Evolutionary conservation across 2,113 vertebrate genomes (phyloP).

Genomic region (Passer montanus): DNA sequence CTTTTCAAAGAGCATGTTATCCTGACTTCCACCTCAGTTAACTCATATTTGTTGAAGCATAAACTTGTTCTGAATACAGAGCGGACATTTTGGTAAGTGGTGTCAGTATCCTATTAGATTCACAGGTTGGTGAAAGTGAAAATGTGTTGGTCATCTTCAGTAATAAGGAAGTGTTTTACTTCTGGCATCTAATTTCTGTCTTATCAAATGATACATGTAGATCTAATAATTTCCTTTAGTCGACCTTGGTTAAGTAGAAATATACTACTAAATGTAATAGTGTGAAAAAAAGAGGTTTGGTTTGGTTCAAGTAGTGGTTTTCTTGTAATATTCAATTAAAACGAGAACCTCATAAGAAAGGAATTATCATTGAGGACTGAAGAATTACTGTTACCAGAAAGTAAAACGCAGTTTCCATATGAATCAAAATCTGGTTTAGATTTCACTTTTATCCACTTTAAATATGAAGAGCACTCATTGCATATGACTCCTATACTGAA

Average conservation of each 20-base stretch:
- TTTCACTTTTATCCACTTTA: not conserved
- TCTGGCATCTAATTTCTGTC: slow-evolving; percentile 24
- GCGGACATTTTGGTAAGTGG: not conserved
- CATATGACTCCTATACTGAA: not conserved
- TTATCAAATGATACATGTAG: slow-evolving; percentile 30
- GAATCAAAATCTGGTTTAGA: not conserved
- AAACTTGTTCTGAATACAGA: not conserved
- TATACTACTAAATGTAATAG: not conserved
- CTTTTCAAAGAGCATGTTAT: not conserved
- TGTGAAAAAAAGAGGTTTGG: not conserved
- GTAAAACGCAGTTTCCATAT: not conserved
- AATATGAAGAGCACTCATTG: not conserved
- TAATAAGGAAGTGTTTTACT: slow-evolving; percentile 28
- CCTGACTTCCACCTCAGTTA: not conserved
- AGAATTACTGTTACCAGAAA: not conserved
- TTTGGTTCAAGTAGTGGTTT: not conserved
- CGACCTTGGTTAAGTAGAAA: not conserved
- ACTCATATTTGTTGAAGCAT: not conserved
- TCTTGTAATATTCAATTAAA: not conserved
- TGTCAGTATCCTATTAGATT: not conserved
- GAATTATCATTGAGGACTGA: not conserved
- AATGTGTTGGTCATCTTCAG: not conserved
- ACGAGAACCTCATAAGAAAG: not conserved
- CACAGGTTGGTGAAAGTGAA: not conserved
- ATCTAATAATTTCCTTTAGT: slow-evolving; percentile 43